Conservation (phyloP, 92 coral and sea anemone genomes). For the Plumapathes pennacea region DNA sequence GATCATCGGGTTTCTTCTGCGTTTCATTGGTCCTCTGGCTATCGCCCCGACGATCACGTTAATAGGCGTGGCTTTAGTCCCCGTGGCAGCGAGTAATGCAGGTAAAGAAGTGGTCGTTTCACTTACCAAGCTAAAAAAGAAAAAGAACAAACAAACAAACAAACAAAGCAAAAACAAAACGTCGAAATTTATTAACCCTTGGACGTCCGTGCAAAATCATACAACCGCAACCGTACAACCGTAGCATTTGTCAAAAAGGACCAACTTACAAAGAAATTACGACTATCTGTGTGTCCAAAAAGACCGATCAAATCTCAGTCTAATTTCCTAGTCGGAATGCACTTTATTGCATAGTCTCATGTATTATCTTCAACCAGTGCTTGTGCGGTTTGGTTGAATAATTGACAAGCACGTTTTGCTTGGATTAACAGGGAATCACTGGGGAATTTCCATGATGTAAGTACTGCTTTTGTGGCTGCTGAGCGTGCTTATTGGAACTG, state of each 20-base stretch:
- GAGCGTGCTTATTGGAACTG: neutral
- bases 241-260: no score
- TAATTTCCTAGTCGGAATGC: no score
- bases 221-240: no score
- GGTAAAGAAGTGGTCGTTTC: constrained; percentile 8
- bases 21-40: constrained; percentile 57
- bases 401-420: neutral
- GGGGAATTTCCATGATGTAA: constrained; percentile 64
- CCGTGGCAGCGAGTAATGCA: constrained; percentile 32
- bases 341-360: no score
- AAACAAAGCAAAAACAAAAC: no score
- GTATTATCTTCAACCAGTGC: no score
- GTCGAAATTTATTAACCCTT: no score
- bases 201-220: no score
- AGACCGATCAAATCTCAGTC: no score
- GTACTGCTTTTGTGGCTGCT: constrained; percentile 6
- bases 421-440: constrained; percentile 55
- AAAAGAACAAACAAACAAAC: neutral
- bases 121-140: neutral
- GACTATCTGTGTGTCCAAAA: no score
- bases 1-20: constrained; percentile 34
- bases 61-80: constrained; percentile 43
- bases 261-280: no score
- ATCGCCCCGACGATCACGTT: constrained; percentile 52
- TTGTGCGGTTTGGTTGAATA: neutral